phyloP scores from a whole-genome alignment of 2,113 vertebrate genomes.

The Archocentrus centrarchus region DNA sequence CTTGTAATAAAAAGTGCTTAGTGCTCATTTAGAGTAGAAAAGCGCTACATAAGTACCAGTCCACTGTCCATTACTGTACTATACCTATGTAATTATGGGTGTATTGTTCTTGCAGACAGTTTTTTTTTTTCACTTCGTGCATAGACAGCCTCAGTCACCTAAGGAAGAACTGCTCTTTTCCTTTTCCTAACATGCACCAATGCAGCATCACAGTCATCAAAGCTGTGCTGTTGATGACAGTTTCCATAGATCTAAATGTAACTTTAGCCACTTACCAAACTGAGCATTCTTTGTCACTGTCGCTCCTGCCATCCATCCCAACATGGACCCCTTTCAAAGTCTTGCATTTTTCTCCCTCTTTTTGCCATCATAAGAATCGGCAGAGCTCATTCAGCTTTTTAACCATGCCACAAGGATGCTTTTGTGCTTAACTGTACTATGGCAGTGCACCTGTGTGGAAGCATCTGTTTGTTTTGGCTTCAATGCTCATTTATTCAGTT shows the following conservation, averaged over 20 bases:
- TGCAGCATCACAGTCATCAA: not conserved
- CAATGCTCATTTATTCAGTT: not conserved
- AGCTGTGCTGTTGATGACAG: not conserved
- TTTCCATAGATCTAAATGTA: not conserved
- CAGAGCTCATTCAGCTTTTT: not conserved
- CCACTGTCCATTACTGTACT: not conserved
- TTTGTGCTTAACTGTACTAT: not conserved
- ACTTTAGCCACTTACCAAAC: not conserved
- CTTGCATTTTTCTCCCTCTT: not conserved
- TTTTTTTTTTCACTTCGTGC: not conserved
- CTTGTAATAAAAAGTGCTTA: conserved; percentile 4
- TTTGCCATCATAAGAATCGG: not conserved
- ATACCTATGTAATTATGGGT: not conserved
- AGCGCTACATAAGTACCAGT: not conserved
- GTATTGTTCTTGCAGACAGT: not conserved
- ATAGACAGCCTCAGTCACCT: not conserved
- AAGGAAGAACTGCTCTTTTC: not conserved
- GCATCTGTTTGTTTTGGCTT: not conserved
- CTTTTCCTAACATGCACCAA: not conserved
- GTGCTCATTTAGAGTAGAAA: not conserved
- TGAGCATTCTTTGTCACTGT: not conserved
- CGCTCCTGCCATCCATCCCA: not conserved
- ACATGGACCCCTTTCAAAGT: not conserved
- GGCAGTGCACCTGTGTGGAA: not conserved
- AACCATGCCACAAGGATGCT: not conserved